Conservation (phyloP, 2,797 vertebrate species). For the Coranthus polyacanthus region DNA sequence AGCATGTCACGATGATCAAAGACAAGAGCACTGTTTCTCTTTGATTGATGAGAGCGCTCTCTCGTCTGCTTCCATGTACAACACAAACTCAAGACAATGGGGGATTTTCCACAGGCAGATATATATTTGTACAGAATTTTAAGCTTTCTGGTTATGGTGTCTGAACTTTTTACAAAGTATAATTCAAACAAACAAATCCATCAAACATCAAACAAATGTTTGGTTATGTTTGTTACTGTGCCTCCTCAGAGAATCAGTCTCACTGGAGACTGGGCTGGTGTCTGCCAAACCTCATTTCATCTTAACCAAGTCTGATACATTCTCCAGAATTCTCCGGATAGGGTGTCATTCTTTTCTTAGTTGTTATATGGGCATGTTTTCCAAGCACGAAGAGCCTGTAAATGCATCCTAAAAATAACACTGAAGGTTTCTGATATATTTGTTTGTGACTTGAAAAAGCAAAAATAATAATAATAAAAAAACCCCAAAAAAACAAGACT, state of each 20-base stretch:
- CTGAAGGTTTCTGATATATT: background rate
- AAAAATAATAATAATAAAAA: too few relatives aligned
- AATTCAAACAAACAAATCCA: slow-evolving; percentile 2
- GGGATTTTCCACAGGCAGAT: slow-evolving; percentile 42
- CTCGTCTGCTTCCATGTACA: slow-evolving; percentile 5
- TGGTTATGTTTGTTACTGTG: slow-evolving; percentile 39
- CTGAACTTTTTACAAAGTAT: background rate
- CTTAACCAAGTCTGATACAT: slow-evolving; percentile 31
- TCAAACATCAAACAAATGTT: slow-evolving; percentile 10
- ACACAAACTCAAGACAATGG: slow-evolving; percentile 6
- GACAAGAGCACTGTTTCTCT: slow-evolving; percentile 25
- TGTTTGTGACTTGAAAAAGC: background rate
- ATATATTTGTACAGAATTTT: slow-evolving; percentile 21
- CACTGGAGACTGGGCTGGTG: slow-evolving; percentile 22
- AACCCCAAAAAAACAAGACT: too few relatives aligned
- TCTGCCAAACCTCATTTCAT: slow-evolving; percentile 62
- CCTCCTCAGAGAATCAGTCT: slow-evolving; percentile 27
- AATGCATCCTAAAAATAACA: slow-evolving; percentile 11
- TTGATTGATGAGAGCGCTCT: slow-evolving; percentile 39
- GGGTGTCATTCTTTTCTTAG: slow-evolving; percentile 36
- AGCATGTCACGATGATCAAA: slow-evolving; percentile 45
- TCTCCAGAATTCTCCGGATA: slow-evolving; percentile 25
- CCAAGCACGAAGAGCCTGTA: background rate
- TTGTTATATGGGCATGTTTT: slow-evolving; percentile 34
- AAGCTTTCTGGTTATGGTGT: slow-evolving; percentile 27